These are phyloP conservation scores for Sphinx pinastri DNA, from an alignment of 2,888 invertebrate genomes.

Conservation along the genomic window DNA sequence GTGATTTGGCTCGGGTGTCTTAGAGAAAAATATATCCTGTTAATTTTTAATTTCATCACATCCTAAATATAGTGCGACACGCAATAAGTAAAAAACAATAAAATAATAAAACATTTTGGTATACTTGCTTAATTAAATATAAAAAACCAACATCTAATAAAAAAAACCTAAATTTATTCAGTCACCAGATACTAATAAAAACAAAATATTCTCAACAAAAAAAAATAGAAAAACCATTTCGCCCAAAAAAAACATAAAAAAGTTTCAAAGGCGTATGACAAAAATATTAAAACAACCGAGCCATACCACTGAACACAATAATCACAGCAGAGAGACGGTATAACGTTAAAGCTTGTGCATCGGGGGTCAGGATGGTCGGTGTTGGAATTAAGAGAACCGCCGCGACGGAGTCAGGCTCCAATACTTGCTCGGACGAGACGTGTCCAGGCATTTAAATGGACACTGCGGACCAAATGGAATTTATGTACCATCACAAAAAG, in stretches of 20 bases:
- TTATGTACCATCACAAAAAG: slow-evolving; percentile 17
- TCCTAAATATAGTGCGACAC: too few species aligned
- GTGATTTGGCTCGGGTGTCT: not conserved
- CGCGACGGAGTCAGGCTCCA: slow-evolving; percentile 67
- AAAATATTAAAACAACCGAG: slow-evolving; percentile 5
- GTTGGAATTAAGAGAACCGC: slow-evolving; percentile 60
- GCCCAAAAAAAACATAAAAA: not conserved
- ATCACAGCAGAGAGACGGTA: slow-evolving; percentile 19
- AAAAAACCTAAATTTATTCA: too few species aligned
- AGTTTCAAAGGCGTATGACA: not conserved
- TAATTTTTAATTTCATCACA: too few species aligned
- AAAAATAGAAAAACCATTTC: not conserved
- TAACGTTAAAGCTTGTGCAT: slow-evolving; percentile 22
- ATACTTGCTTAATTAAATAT: not conserved
- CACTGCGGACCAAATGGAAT: slow-evolving; percentile 56
- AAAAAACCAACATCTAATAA: not conserved
- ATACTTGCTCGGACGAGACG: slow-evolving; percentile 63
- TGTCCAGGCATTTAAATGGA: slow-evolving; percentile 61
- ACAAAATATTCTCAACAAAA: not conserved
- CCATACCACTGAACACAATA: slow-evolving; percentile 12
- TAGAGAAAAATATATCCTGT: not conserved
- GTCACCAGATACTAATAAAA: too few species aligned
- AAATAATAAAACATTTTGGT: not conserved
- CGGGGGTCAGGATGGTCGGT: slow-evolving; percentile 11
- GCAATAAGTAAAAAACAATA: too few species aligned